phyloP scores from a whole-genome alignment of 2,888 invertebrate species.

The Diloba caeruleocephala region DNA sequence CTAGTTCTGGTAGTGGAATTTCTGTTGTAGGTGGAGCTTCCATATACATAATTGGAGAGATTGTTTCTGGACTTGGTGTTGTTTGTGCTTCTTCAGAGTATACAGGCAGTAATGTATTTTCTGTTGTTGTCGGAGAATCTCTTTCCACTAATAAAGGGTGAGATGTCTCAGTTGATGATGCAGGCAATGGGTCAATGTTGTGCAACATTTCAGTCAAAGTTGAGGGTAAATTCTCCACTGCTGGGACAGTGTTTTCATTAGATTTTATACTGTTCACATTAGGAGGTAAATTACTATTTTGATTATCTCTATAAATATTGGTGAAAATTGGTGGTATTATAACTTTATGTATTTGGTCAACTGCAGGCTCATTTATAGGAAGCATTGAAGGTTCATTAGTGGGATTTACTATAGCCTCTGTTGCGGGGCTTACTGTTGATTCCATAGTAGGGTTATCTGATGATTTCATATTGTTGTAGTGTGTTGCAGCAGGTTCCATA shows the following conservation, averaged over 20 bases:
- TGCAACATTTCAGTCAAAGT: conserved; percentile 24
- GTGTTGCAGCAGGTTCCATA: too few relatives aligned
- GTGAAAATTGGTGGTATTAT: conserved; percentile 32
- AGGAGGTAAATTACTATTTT: conserved; percentile 11
- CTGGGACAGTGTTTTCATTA: conserved; percentile 20
- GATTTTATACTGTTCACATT: conserved; percentile 10
- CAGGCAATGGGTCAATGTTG: conserved; percentile 10
- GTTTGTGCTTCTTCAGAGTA: conserved; percentile 33
- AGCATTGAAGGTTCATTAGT: conserved; percentile 5
- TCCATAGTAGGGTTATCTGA: conserved; percentile 10
- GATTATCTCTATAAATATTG: conserved; percentile 23
- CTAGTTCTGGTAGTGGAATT: conserved; percentile 28
- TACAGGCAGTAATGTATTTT: conserved; percentile 52
- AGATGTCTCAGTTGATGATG: conserved; percentile 10
- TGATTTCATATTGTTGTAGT: too few relatives aligned
- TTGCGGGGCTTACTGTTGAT: not conserved
- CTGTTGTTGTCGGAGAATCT: conserved; percentile 34
- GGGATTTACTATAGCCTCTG: conserved; percentile 4
- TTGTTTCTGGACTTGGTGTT: conserved; percentile 31
- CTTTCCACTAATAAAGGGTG: conserved; percentile 30
- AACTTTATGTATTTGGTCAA: conserved; percentile 29
- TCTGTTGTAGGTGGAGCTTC: conserved; percentile 33
- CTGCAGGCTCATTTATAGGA: conserved; percentile 3
- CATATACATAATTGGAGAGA: conserved; percentile 27
- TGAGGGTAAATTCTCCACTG: conserved; percentile 13